These are phyloP conservation scores for Xenopus petersii DNA, from an alignment of 2,797 vertebrate genomes.

Conservation along the genomic window DNA sequence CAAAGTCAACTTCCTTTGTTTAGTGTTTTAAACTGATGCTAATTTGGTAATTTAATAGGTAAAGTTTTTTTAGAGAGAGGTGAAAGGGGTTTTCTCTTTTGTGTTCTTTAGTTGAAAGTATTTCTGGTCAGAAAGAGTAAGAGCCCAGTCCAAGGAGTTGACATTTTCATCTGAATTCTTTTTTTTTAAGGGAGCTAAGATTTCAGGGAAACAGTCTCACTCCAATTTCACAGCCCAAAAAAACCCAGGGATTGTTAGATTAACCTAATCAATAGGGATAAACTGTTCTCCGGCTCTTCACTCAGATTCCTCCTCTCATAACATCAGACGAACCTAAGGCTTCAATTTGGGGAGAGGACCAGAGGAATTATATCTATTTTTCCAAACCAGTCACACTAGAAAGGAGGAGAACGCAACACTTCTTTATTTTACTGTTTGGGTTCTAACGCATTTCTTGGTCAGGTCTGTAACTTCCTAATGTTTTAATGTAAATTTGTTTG, in stretches of 20 bases:
- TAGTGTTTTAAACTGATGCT: constrained; percentile 73
- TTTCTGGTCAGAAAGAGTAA: constrained; percentile 64
- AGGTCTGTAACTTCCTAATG: constrained; percentile 64
- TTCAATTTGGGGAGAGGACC: constrained; percentile 55
- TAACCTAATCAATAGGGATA: constrained; percentile 66
- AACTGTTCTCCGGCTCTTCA: constrained; percentile 62
- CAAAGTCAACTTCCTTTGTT: constrained; percentile 56
- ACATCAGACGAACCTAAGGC: constrained; percentile 55
- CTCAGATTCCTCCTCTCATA: constrained; percentile 52
- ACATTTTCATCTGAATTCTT: constrained; percentile 80
- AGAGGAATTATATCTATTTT: constrained; percentile 58
- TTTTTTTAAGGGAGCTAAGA: constrained; percentile 66
- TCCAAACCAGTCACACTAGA: constrained; percentile 51
- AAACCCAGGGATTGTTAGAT: constrained; percentile 64
- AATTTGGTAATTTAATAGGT: constrained; percentile 87
- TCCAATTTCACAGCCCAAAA: constrained; percentile 62
- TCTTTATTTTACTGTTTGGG: constrained; percentile 53
- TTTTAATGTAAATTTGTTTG: not conserved
- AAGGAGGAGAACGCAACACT: constrained; percentile 49
- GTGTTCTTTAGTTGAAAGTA: constrained; percentile 65
- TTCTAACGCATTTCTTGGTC: constrained; percentile 55
- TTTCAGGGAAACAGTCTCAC: constrained; percentile 67
- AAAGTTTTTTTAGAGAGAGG: constrained; percentile 69
- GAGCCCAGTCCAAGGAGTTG: constrained; percentile 65
- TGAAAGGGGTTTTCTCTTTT: constrained; percentile 69